Evolutionary conservation across 2,888 invertebrate species (phyloP), one percentile per base, ranked within the genome.

Genomic region (Dendrolimus pini): DNA sequence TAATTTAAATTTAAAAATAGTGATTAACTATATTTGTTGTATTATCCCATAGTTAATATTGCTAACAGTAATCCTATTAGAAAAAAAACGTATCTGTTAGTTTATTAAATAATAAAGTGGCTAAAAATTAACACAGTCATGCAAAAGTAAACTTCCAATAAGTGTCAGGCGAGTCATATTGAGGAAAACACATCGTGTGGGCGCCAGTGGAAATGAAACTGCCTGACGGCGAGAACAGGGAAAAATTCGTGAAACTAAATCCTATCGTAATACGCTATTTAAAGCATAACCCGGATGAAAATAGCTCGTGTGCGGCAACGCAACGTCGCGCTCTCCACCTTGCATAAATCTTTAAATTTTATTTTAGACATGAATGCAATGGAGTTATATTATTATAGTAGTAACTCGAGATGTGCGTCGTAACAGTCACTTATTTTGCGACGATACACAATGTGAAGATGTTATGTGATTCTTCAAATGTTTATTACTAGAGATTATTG

Each of bases 241-340:
- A 87, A 89, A 89, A 90, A 85, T 84, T 85, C 75, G 84, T 89
- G 90, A 89, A 90, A 90, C 89, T 83, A 88, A 89, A 90, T 90
- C 83, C 90, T 89, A 90, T 88, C 89, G 90, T 88, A 86, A 89
- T 89, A 82, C 76, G 85, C 89, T 90, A 90, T 90, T 90, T 90
- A 85, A 87, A 90, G 89, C 88, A 85, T 88, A 89, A 87, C 89
- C 84, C 82, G 82, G 87, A 83, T 84, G 85, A 83, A 90, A 90
- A 90, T 90, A 90, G 80, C 85, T 74, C 80, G 75, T 80, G 84
- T 85, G 89, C 85, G 88, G 86, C 84, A 87, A 84, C 88, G 83
- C 82, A 83, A 75, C 88, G 85, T 78, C 87, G 84, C 85, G 85
- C 82, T 84, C 67, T 77, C 76, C 81, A 80, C 68, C 78, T 77